Conservation (phyloP, 2,888 invertebrate genomes). For the Aethes cnicana region DNA sequence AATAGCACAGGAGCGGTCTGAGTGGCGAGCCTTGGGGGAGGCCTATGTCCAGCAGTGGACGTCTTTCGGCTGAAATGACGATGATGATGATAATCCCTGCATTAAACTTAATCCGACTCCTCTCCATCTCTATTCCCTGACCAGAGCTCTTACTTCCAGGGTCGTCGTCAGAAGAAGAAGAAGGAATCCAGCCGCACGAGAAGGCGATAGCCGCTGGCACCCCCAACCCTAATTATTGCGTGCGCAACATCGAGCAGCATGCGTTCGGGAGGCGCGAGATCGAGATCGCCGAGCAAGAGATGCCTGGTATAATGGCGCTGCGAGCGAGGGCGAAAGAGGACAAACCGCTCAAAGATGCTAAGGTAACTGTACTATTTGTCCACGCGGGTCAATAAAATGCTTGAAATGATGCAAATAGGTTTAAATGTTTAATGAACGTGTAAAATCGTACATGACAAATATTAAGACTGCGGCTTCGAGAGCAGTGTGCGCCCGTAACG, state of each 20-base stretch:
- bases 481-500: no score
- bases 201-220: slow-evolving; percentile 93
- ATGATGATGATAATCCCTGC: no score
- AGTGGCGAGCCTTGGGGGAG: no score
- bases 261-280: slow-evolving; percentile 97
- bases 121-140: not conserved
- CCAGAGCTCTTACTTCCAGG: slow-evolving; percentile 67
- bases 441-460: no score
- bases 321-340: slow-evolving; percentile 95
- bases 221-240: slow-evolving; percentile 95
- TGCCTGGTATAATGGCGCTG: slow-evolving; percentile 98
- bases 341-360: slow-evolving; percentile 96
- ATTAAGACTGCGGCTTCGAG: no score
- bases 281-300: slow-evolving; percentile 99
- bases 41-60: no score
- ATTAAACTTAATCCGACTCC: not conserved
- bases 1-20: no score
- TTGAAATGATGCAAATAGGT: no score
- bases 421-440: no score
- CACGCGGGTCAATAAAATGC: no score
- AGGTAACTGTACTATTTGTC: slow-evolving; percentile 63
- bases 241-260: slow-evolving; percentile 95
- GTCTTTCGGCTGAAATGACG: no score
- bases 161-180: slow-evolving; percentile 97
- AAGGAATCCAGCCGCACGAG: slow-evolving; percentile 92